phyloP scores from a whole-genome alignment of 2,888 invertebrate genomes.

The Cephus spinipes region DNA sequence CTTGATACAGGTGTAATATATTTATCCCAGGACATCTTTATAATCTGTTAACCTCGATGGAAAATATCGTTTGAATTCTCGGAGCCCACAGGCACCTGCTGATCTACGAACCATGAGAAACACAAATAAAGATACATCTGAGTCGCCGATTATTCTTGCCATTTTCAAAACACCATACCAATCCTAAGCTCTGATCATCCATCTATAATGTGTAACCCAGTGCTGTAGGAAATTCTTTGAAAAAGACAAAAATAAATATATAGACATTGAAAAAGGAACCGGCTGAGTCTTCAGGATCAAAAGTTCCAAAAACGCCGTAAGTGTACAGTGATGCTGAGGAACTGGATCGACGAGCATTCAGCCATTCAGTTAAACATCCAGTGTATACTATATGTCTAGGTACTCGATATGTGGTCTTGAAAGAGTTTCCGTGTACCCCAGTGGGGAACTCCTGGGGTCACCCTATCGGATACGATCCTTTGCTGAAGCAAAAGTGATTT shows the following conservation, averaged over 20 bases:
- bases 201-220: not conserved
- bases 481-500: conserved; percentile 58
- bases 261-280: not conserved
- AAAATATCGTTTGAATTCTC: conserved; percentile 40
- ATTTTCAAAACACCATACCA: not conserved
- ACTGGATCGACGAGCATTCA: not conserved
- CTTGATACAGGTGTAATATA: conserved; percentile 58
- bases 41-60: conserved; percentile 56
- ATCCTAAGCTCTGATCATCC: not conserved
- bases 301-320: not conserved
- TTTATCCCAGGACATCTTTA: conserved; percentile 57
- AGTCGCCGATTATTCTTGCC: not conserved
- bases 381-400: not conserved
- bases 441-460: conserved; percentile 34
- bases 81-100: conserved; percentile 13
- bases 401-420: conserved; percentile 32
- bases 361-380: not conserved
- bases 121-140: conserved; percentile 29
- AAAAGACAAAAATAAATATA: not conserved
- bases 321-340: not conserved
- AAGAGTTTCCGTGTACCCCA: conserved; percentile 51
- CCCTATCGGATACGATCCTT: conserved; percentile 39
- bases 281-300: no score
- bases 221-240: not conserved
- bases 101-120: conserved; percentile 26